Evolutionary conservation across 2,113 vertebrate species (phyloP), one percentile per base, ranked within the genome.

Genomic region (Cnemophilus loriae): DNA sequence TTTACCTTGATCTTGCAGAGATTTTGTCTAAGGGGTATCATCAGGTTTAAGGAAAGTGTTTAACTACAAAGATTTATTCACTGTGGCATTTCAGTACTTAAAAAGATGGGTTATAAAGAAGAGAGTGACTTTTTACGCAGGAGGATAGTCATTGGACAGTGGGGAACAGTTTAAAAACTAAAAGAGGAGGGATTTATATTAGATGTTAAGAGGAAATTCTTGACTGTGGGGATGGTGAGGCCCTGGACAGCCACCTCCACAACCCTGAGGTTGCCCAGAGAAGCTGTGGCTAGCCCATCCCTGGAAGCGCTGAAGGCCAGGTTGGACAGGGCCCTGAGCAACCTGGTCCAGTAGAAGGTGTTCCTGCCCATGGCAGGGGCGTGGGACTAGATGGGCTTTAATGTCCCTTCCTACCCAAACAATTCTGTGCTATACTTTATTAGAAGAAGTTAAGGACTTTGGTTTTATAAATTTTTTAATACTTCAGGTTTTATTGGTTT

Each of bases 311-410:
- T 11, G 6, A 30, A 53, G 46, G n/a, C 39, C 53, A 53, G 46
- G 13, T 3, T 82, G 46, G 37, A 59, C 0, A 3, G 32, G 27
- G 18, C 12, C 5, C 13, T 21, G 60, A 75, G 28, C 16, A 53
- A 12, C 5, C 23, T 82, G 53, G 44, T 18, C 1, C 6, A 4
- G 23, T 28, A 27, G 23, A 30, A 60, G 19, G 19, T 60, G 46
- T 39, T 15, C 6, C 33, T 59, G 52, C 19, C 44, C 10, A n/a
- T 3, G 2, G 12, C 10, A 39, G 5, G 10, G 5, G 8, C 2
- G 7, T 52, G 23, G 33, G 17, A 41, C 9, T 57, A 49, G 11
- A 15, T 60, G 24, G 10, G 60, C 7, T 68, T 52, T 60, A 22
- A 53, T 30, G 28, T 60, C 19, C 24, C 16, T 39, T 75, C n/a